phyloP scores from a whole-genome alignment of 1,140 invertebrate genomes.

The Phymorhynchus buccinoides region DNA sequence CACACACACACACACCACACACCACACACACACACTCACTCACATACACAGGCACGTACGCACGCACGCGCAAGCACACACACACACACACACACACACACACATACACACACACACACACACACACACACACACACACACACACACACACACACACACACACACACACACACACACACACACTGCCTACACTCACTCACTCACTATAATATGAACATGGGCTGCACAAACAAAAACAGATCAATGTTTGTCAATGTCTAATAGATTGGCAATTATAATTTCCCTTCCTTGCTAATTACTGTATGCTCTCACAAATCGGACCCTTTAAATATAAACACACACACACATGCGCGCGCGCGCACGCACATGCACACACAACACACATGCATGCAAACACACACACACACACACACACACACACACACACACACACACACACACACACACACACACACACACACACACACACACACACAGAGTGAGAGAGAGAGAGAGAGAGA shows the following conservation, averaged over 20 bases:
- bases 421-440: constrained; percentile 2
- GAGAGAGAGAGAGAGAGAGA: too few species aligned
- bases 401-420: constrained; percentile 10
- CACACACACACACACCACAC: too few species aligned
- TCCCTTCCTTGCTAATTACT: not conserved
- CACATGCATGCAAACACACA: not conserved
- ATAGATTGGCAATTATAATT: not conserved
- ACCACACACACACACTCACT: too few species aligned
- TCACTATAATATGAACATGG: not conserved
- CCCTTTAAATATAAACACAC: too few species aligned
- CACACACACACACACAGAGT: too few species aligned
- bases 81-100: not conserved
- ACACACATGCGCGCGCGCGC: too few species aligned
- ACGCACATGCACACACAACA: not conserved
- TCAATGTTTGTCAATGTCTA: not conserved
- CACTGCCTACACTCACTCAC: too few species aligned
- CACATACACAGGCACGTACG: not conserved
- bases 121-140: not conserved
- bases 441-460: too few species aligned
- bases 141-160: not conserved
- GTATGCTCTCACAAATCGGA: too few species aligned
- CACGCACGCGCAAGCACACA: not conserved
- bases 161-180: not conserved
- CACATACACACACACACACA: not conserved
- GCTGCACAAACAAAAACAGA: not conserved